These are phyloP conservation scores for Macrosteles quadrilineatus DNA, from an alignment of 1,140 invertebrate genomes.

Conservation along the genomic window DNA sequence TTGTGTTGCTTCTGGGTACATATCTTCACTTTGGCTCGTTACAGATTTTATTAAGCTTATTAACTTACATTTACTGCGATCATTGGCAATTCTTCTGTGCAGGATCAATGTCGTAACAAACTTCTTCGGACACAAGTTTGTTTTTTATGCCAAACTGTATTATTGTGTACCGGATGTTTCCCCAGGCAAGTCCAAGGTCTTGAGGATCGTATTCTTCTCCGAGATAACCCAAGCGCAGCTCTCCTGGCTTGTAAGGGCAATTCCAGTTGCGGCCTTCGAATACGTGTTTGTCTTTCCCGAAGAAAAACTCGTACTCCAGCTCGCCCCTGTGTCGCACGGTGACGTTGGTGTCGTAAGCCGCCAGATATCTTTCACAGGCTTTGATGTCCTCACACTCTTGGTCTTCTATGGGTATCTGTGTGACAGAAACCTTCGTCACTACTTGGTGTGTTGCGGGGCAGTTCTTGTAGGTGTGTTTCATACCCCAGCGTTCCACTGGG, in stretches of 20 bases:
- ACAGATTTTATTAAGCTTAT: too few relatives aligned
- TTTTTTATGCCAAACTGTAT: not conserved
- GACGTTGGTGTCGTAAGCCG: not conserved
- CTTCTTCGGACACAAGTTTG: not conserved
- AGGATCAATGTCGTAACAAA: not conserved
- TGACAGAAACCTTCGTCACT: not conserved
- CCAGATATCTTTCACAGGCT: not conserved
- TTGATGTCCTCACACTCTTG: not conserved
- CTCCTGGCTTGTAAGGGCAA: not conserved
- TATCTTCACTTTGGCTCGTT: too few relatives aligned
- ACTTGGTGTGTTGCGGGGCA: not conserved
- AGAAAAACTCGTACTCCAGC: conserved; percentile 14
- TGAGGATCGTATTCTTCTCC: not conserved
- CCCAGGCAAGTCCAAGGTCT: not conserved
- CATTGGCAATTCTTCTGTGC: not conserved
- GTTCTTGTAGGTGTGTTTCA: not conserved
- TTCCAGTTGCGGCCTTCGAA: conserved; percentile 20
- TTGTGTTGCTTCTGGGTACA: too few relatives aligned
- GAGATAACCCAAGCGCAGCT: conserved; percentile 9
- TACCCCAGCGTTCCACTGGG: not conserved
- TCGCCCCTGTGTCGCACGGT: not conserved
- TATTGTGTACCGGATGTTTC: not conserved
- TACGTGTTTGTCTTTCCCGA: not conserved
- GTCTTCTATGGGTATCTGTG: not conserved
- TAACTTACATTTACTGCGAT: too few relatives aligned